Conservation (phyloP, 2,797 vertebrate species). For the Tapirus indicus region DNA sequence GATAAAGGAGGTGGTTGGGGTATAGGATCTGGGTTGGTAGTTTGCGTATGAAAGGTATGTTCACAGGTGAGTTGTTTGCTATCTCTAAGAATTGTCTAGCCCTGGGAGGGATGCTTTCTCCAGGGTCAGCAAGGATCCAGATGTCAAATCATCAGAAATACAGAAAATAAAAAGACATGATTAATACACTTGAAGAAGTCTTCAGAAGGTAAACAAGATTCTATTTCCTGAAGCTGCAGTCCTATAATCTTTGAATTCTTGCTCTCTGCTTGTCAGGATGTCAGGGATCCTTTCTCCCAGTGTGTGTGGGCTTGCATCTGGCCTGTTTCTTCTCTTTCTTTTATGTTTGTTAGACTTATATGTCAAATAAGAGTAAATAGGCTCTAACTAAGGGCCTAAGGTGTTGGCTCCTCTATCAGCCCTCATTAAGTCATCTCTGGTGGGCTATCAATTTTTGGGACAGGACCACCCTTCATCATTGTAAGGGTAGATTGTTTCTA, state of each 20-base stretch:
- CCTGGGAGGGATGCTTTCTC: neutral
- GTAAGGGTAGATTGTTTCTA: neutral
- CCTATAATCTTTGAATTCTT: neutral
- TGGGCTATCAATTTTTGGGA: neutral
- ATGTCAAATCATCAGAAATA: neutral
- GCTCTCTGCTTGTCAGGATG: neutral
- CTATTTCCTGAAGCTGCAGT: neutral
- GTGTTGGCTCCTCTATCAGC: neutral
- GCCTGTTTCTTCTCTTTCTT: neutral
- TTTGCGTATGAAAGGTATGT: neutral
- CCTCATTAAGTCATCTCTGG: neutral
- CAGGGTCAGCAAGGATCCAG: neutral
- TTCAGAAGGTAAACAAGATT: neutral
- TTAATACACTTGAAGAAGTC: neutral
- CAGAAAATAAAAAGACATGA: neutral
- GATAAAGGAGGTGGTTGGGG: neutral
- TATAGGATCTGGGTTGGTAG: neutral
- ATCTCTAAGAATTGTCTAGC: neutral
- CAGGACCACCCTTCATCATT: neutral
- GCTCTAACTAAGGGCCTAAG: neutral
- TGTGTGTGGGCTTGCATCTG: neutral
- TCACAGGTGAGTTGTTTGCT: neutral
- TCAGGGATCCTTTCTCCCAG: neutral
- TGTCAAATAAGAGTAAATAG: neutral
- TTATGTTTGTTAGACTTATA: neutral